A percentile compares a stretch with the other conserved stretches of the same genome.
Evolutionary conservation across 1,140 invertebrate species (phyloP).

Genomic region (Ceratina australensis): DNA sequence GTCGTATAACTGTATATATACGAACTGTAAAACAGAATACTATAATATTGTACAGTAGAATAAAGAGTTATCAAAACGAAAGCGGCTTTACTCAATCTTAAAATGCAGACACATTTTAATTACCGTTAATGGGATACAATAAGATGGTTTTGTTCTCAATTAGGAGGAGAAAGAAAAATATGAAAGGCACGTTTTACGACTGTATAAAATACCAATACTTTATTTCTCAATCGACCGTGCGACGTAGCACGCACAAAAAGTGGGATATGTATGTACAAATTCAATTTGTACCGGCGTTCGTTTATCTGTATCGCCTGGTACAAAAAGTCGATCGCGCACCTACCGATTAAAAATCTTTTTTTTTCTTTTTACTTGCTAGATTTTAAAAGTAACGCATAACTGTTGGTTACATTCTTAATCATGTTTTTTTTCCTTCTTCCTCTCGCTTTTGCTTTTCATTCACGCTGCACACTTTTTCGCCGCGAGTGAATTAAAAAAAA

Average conservation of each 20-base stretch:
- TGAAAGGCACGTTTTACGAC: slow-evolving; percentile 20
- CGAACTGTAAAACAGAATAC: slow-evolving; percentile 52
- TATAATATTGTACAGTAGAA: slow-evolving; percentile 64
- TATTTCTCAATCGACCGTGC: slow-evolving; percentile 72
- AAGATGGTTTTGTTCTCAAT: too few species aligned
- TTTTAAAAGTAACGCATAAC: slow-evolving; percentile 65
- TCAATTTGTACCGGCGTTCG: slow-evolving; percentile 38
- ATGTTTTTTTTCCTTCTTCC: not conserved
- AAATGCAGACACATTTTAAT: too few species aligned
- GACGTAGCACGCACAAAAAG: slow-evolving; percentile 54
- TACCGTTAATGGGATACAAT: too few species aligned
- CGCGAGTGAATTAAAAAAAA: slow-evolving; percentile 30
- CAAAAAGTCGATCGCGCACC: slow-evolving; percentile 62
- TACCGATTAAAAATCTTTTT: slow-evolving; percentile 64
- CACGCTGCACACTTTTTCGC: not conserved
- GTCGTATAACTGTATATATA: slow-evolving; percentile 55
- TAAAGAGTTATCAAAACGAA: slow-evolving; percentile 50
- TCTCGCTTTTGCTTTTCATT: not conserved
- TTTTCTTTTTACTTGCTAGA: slow-evolving; percentile 60
- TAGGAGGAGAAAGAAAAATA: not conserved
- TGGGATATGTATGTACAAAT: slow-evolving; percentile 71
- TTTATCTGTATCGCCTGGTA: slow-evolving; percentile 65
- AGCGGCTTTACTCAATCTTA: not conserved
- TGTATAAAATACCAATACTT: slow-evolving; percentile 77
- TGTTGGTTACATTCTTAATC: slow-evolving; percentile 32